Base-by-base conservation (phyloP, 1,140 invertebrate species). In the Papilio helenus region DNA sequence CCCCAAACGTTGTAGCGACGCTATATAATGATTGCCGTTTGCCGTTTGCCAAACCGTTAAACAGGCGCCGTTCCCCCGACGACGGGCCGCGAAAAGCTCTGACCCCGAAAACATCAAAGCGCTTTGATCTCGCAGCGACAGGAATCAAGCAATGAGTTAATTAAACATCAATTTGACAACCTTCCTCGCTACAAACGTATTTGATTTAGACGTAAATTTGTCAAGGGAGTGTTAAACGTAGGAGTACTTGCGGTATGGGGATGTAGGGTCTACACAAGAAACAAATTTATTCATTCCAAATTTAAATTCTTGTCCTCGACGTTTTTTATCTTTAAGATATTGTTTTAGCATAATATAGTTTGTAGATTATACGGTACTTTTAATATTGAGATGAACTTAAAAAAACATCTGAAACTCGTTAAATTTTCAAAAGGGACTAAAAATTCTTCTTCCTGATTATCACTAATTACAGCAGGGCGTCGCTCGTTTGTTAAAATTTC, bases 111-210 rank as follows among this genome's bases (percentile, higher is more conserved):
- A 61, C 55, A 80, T 79, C 80, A 72, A 82, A 81, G 79, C 73
- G 77, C 82, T 89, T 87, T 89, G 87, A 89, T 87, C 84, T 83
- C 79, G 65, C 34, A 39, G 76, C 80, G 78, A 79, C 76, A 81
- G 81, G 81, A 85, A 87, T 84, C 84, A 84, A 65, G 82, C 84
- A 83, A 83, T 84, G 87, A 84, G 79, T 86, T 89, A 89, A 87
- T 89, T 89, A 87, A 85, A 86, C 85, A 87, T 86, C 82, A 87
- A 85, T 85, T 87, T 85, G 83, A 85, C 85, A 82, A 80, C 80
- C 79, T 85, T 79, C 82, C 76, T 49, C 34, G 79, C 58, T 81
- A 73, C 72, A 58, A 76, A 76, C 76, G 68, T 80, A 81, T 79
- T 84, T 84, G 77, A 84, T 81, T 83, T 83, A 42, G 49, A 68